phyloP scores from a whole-genome alignment of 2,113 vertebrate genomes.

The Myotis davidii region DNA sequence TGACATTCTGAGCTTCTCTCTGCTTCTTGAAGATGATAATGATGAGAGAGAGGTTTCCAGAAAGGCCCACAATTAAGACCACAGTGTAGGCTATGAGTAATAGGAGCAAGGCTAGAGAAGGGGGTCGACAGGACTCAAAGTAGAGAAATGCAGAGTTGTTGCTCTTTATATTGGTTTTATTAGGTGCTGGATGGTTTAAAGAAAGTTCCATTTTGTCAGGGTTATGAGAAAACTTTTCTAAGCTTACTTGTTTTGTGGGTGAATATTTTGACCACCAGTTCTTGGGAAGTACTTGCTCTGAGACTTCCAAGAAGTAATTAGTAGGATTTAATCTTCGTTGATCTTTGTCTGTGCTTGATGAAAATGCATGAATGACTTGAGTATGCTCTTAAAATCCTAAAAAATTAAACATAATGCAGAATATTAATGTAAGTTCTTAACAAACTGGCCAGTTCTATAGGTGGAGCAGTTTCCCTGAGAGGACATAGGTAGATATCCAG shows the following conservation, averaged over 20 bases:
- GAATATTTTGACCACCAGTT: not conserved
- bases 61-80: conserved; percentile 82
- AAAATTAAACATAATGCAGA: conserved; percentile 54
- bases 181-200: conserved; percentile 41
- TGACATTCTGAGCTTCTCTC: conserved; percentile 85
- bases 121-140: conserved; percentile 81
- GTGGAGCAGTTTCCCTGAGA: not conserved
- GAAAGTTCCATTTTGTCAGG: conserved; percentile 74
- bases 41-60: conserved; percentile 86
- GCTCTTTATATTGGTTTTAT: conserved; percentile 71
- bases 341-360: not conserved
- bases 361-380: not conserved
- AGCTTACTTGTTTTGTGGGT: not conserved
- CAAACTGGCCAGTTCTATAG: not conserved
- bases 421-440: conserved; percentile 54
- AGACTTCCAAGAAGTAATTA: conserved; percentile 35
- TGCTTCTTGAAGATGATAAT: conserved; percentile 82
- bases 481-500: not conserved
- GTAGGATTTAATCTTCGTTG: not conserved
- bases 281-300: conserved; percentile 4
- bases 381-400: conserved; percentile 33
- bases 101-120: conserved; percentile 78
- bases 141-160: conserved; percentile 78
- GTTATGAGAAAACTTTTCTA: conserved; percentile 14
- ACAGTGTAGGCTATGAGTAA: conserved; percentile 81